A percentile compares a stretch with the other conserved stretches of the same genome.
Evolutionary conservation across 2,113 vertebrate species (phyloP).

Genomic region (Python bivittatus): DNA sequence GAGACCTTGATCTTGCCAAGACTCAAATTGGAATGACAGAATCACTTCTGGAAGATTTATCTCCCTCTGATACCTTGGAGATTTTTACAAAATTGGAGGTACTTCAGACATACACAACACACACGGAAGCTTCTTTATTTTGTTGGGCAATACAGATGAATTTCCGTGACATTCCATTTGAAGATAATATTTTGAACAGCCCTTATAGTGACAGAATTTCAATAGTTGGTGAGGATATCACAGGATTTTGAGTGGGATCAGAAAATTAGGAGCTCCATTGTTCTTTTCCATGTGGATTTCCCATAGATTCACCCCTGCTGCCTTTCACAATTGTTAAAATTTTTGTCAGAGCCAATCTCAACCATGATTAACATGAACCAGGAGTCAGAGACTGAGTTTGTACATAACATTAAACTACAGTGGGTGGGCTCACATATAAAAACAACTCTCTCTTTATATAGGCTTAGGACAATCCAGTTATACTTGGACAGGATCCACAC

Average conservation of each 20-base stretch:
- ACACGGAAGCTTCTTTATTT: background rate
- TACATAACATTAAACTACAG: background rate
- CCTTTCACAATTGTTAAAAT: background rate
- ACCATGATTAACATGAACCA: background rate
- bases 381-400: background rate
- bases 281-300: background rate
- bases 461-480: background rate
- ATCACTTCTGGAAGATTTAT: slow-evolving; percentile 76
- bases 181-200: background rate
- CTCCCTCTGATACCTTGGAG: slow-evolving; percentile 76
- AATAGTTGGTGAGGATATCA: background rate
- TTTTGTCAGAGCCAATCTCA: background rate
- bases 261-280: background rate
- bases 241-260: background rate
- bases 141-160: background rate
- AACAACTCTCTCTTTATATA: no score
- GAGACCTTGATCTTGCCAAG: slow-evolving; percentile 75
- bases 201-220: background rate
- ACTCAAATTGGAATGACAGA: slow-evolving; percentile 78
- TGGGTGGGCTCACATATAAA: background rate
- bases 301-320: no score
- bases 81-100: slow-evolving; percentile 82
- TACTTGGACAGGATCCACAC: background rate
- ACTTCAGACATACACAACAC: slow-evolving; percentile 1
- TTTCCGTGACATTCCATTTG: background rate